Evolutionary conservation across 2,888 invertebrate species (phyloP).

Genomic region (Oxycera nigricornis): DNA sequence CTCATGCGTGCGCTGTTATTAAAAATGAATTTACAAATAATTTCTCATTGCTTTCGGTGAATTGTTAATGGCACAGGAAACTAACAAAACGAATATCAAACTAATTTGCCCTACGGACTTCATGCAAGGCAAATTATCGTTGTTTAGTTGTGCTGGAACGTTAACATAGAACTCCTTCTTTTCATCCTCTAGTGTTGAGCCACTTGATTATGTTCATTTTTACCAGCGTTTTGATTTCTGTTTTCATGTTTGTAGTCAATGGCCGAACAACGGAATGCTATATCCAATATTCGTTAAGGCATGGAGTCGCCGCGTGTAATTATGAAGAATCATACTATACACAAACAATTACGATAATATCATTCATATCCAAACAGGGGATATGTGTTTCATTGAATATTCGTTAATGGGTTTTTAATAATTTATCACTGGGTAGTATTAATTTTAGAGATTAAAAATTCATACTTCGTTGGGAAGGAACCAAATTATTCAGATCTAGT

Average conservation of each 20-base stretch:
- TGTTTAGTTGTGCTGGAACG: background rate
- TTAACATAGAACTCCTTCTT: background rate
- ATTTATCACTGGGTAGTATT: constrained; percentile 9
- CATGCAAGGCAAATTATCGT: constrained; percentile 17
- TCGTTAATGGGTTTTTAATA: constrained; percentile 35
- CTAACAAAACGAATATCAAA: constrained; percentile 38
- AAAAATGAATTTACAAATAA: constrained; percentile 47
- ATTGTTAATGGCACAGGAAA: constrained; percentile 40
- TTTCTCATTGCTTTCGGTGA: constrained; percentile 38
- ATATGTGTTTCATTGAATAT: constrained; percentile 25
- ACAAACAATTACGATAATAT: constrained; percentile 11
- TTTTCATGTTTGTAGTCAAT: constrained; percentile 16
- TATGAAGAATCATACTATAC: background rate
- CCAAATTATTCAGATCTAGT: too few species aligned
- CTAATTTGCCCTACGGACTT: constrained; percentile 43
- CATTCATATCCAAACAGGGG: background rate
- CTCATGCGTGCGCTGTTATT: constrained; percentile 45
- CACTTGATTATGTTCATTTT: constrained; percentile 7
- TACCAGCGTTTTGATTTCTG: constrained; percentile 25
- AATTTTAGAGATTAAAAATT: constrained; percentile 10
- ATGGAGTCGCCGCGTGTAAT: background rate
- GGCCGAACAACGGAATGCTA: constrained; percentile 13
- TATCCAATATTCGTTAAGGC: constrained; percentile 9
- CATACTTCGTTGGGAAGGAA: too few species aligned
- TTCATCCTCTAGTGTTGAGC: background rate